phyloP scores from a whole-genome alignment of 1,140 invertebrate genomes.

The Drosophila burlai region DNA sequence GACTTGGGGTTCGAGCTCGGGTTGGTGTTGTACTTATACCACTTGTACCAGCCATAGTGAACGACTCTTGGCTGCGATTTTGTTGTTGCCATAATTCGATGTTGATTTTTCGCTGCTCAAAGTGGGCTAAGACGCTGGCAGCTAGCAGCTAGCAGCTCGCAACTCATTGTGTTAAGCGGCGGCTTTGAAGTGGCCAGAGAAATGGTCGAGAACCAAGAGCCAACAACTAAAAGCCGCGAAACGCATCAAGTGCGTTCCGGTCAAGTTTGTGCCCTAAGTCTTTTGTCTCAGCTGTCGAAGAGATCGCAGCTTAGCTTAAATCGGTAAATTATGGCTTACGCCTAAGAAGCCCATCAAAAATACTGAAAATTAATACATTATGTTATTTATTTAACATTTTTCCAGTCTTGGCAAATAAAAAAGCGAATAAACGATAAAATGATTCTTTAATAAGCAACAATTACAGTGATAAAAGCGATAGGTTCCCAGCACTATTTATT shows the following conservation, averaged over 20 bases:
- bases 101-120: slow-evolving; percentile 77
- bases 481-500: not conserved
- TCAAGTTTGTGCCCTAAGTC: slow-evolving; percentile 72
- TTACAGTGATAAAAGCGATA: not conserved
- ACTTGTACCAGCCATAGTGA: slow-evolving; percentile 40
- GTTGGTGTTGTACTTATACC: slow-evolving; percentile 28
- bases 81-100: slow-evolving; percentile 80
- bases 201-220: slow-evolving; percentile 32
- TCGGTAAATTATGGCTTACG: not conserved
- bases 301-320: slow-evolving; percentile 7
- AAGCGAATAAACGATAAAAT: not conserved
- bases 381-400: not conserved
- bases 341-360: not conserved
- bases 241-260: slow-evolving; percentile 68
- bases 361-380: not conserved
- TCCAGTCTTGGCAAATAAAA: not conserved
- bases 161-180: slow-evolving; percentile 38
- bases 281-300: slow-evolving; percentile 57
- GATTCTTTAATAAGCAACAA: not conserved
- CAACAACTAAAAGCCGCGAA: slow-evolving; percentile 22
- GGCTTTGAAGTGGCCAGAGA: slow-evolving; percentile 44
- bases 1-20: not conserved
- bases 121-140: slow-evolving; percentile 67
- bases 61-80: slow-evolving; percentile 52
- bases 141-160: slow-evolving; percentile 7